A percentile compares a stretch with the other conserved stretches of the same genome.
Conservation (phyloP, 2,797 vertebrate genomes). For the Gymnoscopelus microlampas region DNA sequence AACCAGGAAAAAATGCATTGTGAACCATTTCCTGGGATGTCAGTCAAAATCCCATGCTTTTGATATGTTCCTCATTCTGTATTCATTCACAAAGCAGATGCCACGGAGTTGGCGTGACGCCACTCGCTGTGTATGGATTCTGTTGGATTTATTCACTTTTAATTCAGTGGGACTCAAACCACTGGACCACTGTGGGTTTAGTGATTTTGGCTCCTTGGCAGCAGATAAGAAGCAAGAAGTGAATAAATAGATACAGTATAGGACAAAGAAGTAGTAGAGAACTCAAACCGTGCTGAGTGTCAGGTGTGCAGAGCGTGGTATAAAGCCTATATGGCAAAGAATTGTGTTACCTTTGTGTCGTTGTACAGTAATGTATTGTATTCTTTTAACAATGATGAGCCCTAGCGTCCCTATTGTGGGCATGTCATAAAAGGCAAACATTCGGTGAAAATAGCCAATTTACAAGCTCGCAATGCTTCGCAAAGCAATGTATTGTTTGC, state of each 20-base stretch:
- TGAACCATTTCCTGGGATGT: conserved; percentile 66
- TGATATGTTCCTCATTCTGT: conserved; percentile 47
- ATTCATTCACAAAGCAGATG: conserved; percentile 69
- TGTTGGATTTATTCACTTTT: conserved; percentile 5
- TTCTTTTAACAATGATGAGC: no score
- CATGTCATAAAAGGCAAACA: no score
- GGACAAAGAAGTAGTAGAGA: neutral
- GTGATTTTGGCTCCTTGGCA: conserved; percentile 6
- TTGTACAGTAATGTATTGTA: no score
- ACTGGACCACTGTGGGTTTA: neutral
- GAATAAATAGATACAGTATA: neutral
- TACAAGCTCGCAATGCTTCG: no score
- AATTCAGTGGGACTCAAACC: conserved; percentile 2
- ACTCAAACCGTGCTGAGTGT: neutral
- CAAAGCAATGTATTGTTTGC: no score
- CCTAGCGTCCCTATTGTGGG: no score
- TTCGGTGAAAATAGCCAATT: no score
- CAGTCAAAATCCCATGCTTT: conserved; percentile 52
- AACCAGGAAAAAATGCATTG: conserved; percentile 52
- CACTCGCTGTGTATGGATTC: conserved; percentile 4
- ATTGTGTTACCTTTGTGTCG: neutral
- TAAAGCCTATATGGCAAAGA: neutral
- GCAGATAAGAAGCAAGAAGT: neutral
- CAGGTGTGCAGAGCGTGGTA: conserved; percentile 1
- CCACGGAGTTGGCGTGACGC: conserved; percentile 13